Evolutionary conservation across 2,797 vertebrate species (phyloP), one percentile per base, ranked within the genome.

Genomic region (Sebastes iracundus): DNA sequence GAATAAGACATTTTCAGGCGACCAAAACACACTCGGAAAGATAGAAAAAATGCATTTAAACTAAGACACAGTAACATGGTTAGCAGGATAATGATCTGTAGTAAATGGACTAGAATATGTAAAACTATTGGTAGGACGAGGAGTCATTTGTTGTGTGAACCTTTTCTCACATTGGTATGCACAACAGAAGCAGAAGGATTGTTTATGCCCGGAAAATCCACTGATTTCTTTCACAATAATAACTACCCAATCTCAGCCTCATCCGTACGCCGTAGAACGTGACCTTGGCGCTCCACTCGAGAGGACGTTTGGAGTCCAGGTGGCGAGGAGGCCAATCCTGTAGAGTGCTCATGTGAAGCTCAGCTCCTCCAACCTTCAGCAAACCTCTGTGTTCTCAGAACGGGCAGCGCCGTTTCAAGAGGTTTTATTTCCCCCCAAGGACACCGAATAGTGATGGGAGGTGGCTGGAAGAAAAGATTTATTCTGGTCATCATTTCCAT

Each of bases 401-500:
- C 6, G 6, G 23, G 69, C 56, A 1, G 53, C 1, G 5, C 14
- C 8, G 0, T 38, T 63, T 53, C 53, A 35, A 35, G 16, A 35
- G 56, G 2, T 16, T 63, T 70, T 70, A 56, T 80, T 53, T 63
- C 6, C 1, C 22, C 72, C 68, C 27, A 52, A 38, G 25, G 82
- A 64, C 4, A 0, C 25, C 2, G 18, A 2, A 3, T 4, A 7
- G 25, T 11, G 46, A 62, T 0, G 25, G 38, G 38, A 35, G 14
- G 72, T 16, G 27, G 38, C 49, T 27, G 23, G 53, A 25, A 11
- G 10, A 18, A 9, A 33, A 25, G 42, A 56, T 75, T 74, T 62
- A 79, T 59, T 27, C 49, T n/a, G 33, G 13, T 38, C 38, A 60
- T 69, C 49, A 16, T 73, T 67, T 72, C 56, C 73, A 63, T 58